Evolutionary conservation across 2,797 vertebrate genomes (phyloP).

Genomic region (Manis crassicaudata): DNA sequence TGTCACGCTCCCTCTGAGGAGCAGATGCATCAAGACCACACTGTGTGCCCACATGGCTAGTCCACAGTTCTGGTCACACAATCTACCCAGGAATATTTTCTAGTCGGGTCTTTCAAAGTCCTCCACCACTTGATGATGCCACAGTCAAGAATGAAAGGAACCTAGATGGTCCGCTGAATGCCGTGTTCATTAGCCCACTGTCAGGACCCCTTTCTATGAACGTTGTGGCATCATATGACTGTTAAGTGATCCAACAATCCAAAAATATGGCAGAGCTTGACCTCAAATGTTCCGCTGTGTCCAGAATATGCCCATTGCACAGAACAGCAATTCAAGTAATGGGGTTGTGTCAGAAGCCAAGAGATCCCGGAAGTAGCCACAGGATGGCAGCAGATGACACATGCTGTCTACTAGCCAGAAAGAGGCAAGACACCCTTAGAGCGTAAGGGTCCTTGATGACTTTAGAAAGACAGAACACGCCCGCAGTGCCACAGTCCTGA

Average conservation of each 20-base stretch:
- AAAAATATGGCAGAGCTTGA: neutral
- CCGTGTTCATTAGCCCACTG: neutral
- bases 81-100: neutral
- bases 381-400: slow-evolving; percentile 29
- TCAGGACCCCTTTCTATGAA: neutral
- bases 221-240: accelerated
- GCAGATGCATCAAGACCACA: accelerated
- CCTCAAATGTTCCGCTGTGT: neutral
- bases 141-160: neutral
- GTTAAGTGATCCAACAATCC: neutral
- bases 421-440: neutral
- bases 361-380: neutral
- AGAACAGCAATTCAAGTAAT: neutral
- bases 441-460: neutral
- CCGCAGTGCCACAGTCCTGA: neutral
- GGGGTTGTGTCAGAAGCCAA: too few species aligned
- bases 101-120: neutral
- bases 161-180: neutral
- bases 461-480: neutral
- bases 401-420: accelerated
- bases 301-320: neutral
- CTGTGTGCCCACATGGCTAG: neutral
- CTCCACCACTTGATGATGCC: too few species aligned
- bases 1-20: neutral
- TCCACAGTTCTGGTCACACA: accelerated